Percentiles rank a stretch among this genome's conserved stretches.
phyloP scores from a whole-genome alignment of 2,113 vertebrate genomes.

The Aplodontia rufa region DNA sequence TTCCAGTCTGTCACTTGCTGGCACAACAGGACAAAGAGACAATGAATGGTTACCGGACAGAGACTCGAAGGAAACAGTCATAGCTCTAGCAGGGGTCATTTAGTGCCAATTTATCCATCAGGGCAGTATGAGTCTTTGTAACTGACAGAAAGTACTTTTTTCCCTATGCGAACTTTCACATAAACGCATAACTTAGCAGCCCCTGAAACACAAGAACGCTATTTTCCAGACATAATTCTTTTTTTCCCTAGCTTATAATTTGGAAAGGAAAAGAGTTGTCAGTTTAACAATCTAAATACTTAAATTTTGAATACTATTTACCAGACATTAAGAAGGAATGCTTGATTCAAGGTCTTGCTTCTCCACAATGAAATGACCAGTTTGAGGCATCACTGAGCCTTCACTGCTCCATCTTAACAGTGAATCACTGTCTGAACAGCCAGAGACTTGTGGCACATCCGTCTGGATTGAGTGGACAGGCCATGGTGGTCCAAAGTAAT shows the following conservation, averaged over 20 bases:
- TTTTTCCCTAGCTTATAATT: constrained; percentile 11
- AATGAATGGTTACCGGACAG: background rate
- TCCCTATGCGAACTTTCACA: background rate
- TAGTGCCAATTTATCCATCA: constrained; percentile 5
- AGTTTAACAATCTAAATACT: constrained; percentile 45
- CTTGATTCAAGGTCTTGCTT: constrained; percentile 11
- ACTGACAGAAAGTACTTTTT: background rate
- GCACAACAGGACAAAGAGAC: constrained; percentile 27
- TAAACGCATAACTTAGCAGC: background rate
- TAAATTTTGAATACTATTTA: constrained; percentile 48
- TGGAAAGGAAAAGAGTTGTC: background rate
- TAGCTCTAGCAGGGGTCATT: background rate
- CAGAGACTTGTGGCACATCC: background rate
- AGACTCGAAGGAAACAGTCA: background rate
- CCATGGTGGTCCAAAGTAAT: background rate
- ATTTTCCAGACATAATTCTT: constrained; percentile 49
- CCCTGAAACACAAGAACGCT: background rate
- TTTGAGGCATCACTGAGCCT: background rate
- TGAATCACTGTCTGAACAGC: background rate
- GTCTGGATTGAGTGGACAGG: background rate
- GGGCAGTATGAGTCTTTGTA: background rate
- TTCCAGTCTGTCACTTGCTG: constrained; percentile 22
- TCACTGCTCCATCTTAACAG: background rate
- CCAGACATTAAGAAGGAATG: constrained; percentile 26
- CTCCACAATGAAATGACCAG: background rate